Conservation (phyloP, 2,888 invertebrate genomes). For the Apotomis capreana region DNA sequence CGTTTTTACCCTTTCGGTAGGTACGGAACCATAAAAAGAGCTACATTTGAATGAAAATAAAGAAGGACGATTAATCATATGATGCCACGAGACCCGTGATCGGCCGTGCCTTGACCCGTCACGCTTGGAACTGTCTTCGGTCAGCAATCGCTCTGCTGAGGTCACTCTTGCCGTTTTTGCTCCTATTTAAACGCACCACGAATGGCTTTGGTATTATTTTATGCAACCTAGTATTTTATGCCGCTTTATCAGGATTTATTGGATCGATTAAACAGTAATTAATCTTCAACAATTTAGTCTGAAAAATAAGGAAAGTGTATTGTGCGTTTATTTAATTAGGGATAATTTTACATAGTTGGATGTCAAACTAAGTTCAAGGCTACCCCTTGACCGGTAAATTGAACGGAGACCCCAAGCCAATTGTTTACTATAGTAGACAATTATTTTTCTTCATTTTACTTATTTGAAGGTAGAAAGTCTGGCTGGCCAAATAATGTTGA, state of each 20-base stretch:
- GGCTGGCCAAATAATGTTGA: too few species aligned
- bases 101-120: constrained; percentile 25
- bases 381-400: too few species aligned
- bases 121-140: constrained; percentile 13
- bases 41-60: neutral
- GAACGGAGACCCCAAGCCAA: too few species aligned
- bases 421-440: too few species aligned
- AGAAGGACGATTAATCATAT: neutral
- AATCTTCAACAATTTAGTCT: neutral
- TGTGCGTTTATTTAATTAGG: too few species aligned
- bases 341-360: too few species aligned
- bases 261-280: neutral
- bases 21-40: neutral
- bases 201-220: neutral
- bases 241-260: neutral
- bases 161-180: constrained; percentile 6
- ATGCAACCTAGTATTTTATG: neutral
- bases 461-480: too few species aligned
- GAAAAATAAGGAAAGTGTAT: neutral
- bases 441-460: too few species aligned
- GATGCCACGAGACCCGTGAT: neutral
- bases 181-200: neutral
- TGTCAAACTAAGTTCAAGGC: too few species aligned
- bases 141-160: neutral
- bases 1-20: neutral